Percentiles rank a stretch among this genome's conserved stretches.
These are phyloP conservation scores for Lacerta viridis DNA, from an alignment of 2,797 vertebrate genomes.

Conservation along the genomic window DNA sequence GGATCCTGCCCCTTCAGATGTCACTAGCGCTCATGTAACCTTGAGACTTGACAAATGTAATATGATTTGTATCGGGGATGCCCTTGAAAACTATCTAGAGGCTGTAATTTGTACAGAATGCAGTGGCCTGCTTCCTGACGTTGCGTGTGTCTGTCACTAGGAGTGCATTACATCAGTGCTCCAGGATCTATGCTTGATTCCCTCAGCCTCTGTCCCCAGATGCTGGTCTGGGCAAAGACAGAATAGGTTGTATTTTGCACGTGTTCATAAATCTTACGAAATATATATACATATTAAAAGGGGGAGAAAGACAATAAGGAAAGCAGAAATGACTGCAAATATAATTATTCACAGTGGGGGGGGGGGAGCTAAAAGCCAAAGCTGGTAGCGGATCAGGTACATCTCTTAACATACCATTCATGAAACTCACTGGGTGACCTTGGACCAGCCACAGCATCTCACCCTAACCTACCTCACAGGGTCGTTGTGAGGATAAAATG, in stretches of 20 bases:
- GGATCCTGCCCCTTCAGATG: not conserved
- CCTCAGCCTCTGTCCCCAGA: not conserved
- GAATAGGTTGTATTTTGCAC: not conserved
- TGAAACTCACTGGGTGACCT: too few species aligned
- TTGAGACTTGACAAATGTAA: slow-evolving; percentile 11
- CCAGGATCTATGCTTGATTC: not conserved
- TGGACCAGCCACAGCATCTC: too few species aligned
- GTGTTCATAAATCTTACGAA: not conserved
- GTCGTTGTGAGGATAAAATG: too few species aligned
- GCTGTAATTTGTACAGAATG: not conserved
- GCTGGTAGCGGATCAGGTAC: not conserved
- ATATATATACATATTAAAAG: not conserved
- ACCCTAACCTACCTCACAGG: too few species aligned
- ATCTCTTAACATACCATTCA: not conserved
- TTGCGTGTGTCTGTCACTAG: not conserved
- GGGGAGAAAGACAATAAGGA: not conserved
- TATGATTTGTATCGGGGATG: not conserved
- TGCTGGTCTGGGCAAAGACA: not conserved
- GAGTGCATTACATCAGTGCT: not conserved
- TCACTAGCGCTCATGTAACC: not conserved
- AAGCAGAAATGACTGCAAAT: not conserved
- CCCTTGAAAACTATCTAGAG: not conserved
- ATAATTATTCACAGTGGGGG: not conserved
- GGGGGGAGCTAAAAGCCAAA: not conserved
- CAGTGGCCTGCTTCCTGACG: not conserved